These are phyloP conservation scores for Panurus biarmicus DNA, from an alignment of 2,113 vertebrate species.

Conservation along the genomic window DNA sequence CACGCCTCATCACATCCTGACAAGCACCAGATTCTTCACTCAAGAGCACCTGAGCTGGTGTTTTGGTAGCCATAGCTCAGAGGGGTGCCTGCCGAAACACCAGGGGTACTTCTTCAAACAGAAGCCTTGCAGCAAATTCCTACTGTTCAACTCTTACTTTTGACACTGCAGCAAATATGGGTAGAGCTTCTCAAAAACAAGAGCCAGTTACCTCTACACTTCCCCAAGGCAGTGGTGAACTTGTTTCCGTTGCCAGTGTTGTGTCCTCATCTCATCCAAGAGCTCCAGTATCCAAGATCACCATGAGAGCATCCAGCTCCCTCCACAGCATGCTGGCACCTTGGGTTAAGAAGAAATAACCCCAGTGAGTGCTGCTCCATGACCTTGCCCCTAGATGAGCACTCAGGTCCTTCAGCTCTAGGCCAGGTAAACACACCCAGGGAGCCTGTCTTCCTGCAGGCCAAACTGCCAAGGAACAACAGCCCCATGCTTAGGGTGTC, in stretches of 20 bases:
- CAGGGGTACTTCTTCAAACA: neutral
- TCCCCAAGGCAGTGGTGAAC: neutral
- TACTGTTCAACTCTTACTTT: neutral
- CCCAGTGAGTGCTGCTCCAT: neutral
- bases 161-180: neutral
- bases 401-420: neutral
- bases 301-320: neutral
- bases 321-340: neutral
- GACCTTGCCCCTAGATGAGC: neutral
- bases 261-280: neutral
- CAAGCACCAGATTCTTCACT: neutral
- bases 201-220: neutral
- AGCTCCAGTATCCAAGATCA: neutral
- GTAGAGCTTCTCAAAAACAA: neutral
- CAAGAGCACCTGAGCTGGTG: neutral
- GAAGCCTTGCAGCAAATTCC: neutral
- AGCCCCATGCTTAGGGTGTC: too few species aligned
- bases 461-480: neutral
- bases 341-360: neutral
- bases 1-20: neutral
- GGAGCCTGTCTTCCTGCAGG: neutral
- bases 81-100: neutral
- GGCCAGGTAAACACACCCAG: neutral
- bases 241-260: neutral
- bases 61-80: neutral